These are phyloP conservation scores for Megamerina dolium DNA, from an alignment of 2,888 invertebrate species.

Conservation along the genomic window DNA sequence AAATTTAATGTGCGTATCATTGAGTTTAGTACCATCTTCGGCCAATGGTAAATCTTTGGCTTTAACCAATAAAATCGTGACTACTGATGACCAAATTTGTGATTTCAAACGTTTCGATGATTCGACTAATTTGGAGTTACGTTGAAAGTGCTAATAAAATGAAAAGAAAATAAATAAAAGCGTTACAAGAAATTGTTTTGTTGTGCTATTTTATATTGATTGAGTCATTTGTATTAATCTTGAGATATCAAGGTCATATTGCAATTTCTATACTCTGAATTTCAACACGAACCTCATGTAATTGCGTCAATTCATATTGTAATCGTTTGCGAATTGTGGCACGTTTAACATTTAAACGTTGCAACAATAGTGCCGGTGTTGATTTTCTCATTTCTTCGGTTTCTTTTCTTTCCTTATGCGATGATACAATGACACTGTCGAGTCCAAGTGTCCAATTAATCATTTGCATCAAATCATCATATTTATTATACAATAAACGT, in stretches of 20 bases:
- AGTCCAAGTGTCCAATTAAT: too few relatives aligned
- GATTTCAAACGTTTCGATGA: slow-evolving; percentile 80
- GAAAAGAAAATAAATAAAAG: neutral
- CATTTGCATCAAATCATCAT: too few relatives aligned
- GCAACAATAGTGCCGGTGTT: slow-evolving; percentile 29
- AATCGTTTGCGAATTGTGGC: slow-evolving; percentile 26
- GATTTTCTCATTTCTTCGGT: too few relatives aligned
- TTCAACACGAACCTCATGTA: neutral
- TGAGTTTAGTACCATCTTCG: slow-evolving; percentile 72
- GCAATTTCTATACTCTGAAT: slow-evolving; percentile 30
- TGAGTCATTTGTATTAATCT: too few relatives aligned
- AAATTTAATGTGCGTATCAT: slow-evolving; percentile 94
- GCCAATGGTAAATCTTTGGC: slow-evolving; percentile 87
- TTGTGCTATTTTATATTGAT: neutral
- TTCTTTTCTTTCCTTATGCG: too few relatives aligned
- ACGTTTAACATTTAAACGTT: slow-evolving; percentile 31
- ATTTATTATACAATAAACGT: too few relatives aligned
- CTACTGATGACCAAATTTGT: slow-evolving; percentile 96
- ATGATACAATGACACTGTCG: too few relatives aligned
- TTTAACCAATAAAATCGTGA: slow-evolving; percentile 94
- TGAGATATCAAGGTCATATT: neutral
- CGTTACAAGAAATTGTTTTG: neutral
- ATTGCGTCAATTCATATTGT: slow-evolving; percentile 21
- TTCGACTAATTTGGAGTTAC: slow-evolving; percentile 70
- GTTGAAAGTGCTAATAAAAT: slow-evolving; percentile 64